phyloP scores from a whole-genome alignment of 2,888 invertebrate species.

The Caenorhabditis becei region DNA sequence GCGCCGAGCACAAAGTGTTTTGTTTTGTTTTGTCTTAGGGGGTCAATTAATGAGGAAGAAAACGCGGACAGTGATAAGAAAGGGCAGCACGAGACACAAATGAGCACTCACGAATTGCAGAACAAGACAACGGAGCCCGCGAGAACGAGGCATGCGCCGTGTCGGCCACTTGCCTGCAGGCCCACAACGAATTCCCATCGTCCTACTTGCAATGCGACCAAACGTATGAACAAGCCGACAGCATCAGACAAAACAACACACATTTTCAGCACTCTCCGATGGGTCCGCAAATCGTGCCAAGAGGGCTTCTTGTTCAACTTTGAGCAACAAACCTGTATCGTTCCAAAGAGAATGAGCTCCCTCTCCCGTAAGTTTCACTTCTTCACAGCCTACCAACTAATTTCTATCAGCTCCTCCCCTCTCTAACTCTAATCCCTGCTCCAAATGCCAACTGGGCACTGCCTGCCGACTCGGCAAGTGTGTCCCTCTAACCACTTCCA shows the following conservation, averaged over 20 bases:
- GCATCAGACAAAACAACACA: neutral
- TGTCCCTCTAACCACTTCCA: conserved; percentile 62
- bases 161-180: conserved; percentile 80
- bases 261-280: conserved; percentile 73
- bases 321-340: conserved; percentile 81
- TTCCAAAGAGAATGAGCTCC: conserved; percentile 70
- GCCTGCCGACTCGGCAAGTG: conserved; percentile 64
- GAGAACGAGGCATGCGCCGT: conserved; percentile 76
- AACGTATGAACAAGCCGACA: conserved; percentile 66
- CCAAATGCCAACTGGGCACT: conserved; percentile 65
- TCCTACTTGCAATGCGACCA: conserved; percentile 80
- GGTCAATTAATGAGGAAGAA: conserved; percentile 13
- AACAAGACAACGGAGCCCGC: conserved; percentile 78
- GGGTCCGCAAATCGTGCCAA: conserved; percentile 80
- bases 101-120: conserved; percentile 61
- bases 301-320: conserved; percentile 80
- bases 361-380: conserved; percentile 66
- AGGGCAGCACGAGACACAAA: neutral
- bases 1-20: conserved; percentile 41
- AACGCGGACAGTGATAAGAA: neutral
- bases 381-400: neutral
- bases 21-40: conserved; percentile 42
- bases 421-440: conserved; percentile 57
- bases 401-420: conserved; percentile 23
- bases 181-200: conserved; percentile 74